These are phyloP conservation scores for Diarsia mendica DNA, from an alignment of 2,888 invertebrate genomes.

Conservation along the genomic window DNA sequence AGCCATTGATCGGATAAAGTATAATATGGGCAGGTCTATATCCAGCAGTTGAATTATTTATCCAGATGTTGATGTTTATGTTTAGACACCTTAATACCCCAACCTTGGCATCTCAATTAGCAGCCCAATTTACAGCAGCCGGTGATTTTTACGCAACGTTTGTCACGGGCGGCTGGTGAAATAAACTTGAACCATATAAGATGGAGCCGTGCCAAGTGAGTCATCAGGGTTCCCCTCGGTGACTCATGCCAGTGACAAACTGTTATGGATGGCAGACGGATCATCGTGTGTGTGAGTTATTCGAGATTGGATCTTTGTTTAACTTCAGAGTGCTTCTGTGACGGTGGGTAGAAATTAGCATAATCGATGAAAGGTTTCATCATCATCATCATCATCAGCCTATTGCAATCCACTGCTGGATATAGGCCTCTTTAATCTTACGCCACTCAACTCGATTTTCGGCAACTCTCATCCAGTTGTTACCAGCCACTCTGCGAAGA, in stretches of 20 bases:
- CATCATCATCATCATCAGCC: too few relatives aligned
- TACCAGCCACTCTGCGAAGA: too few relatives aligned
- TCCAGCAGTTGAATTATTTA: neutral
- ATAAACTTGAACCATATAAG: conserved; percentile 73
- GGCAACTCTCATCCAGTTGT: too few relatives aligned
- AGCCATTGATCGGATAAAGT: neutral
- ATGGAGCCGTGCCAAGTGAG: conserved; percentile 74
- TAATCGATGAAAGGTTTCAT: too few relatives aligned
- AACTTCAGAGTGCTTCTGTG: neutral
- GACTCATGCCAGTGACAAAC: conserved; percentile 67
- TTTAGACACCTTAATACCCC: conserved; percentile 12
- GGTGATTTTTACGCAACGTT: conserved; percentile 58
- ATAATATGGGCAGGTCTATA: neutral
- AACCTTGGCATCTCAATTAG: conserved; percentile 42
- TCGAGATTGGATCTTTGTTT: conserved; percentile 25
- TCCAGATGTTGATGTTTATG: conserved; percentile 5
- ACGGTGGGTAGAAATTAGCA: neutral
- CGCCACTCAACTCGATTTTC: too few relatives aligned
- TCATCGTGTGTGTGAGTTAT: conserved; percentile 22
- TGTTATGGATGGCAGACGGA: conserved; percentile 48
- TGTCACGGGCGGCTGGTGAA: conserved; percentile 48
- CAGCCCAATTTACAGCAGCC: conserved; percentile 21
- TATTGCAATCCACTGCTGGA: too few relatives aligned
- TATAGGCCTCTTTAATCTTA: too few relatives aligned
- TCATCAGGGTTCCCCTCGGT: conserved; percentile 73